phyloP scores from a whole-genome alignment of 2,888 invertebrate species.

The Abrostola tripartita region DNA sequence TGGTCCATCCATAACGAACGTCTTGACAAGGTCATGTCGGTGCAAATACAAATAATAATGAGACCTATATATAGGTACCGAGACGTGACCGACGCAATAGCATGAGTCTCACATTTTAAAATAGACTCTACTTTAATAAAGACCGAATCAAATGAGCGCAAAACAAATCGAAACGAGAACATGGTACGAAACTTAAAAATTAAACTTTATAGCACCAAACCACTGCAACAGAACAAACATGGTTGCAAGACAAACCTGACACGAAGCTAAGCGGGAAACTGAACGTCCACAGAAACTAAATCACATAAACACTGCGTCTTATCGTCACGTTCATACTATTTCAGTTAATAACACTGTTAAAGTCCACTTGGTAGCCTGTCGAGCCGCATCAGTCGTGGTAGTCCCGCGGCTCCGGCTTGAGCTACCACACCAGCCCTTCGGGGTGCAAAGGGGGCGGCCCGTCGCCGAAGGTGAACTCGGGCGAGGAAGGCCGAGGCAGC shows the following conservation, averaged over 20 bases:
- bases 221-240: constrained; percentile 44
- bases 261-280: constrained; percentile 28
- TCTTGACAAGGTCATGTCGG: constrained; percentile 8
- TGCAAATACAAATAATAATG: neutral
- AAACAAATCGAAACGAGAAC: constrained; percentile 13
- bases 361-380: constrained; percentile 84
- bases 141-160: constrained; percentile 1
- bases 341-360: constrained; percentile 66
- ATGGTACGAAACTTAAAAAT: constrained; percentile 20
- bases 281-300: constrained; percentile 51
- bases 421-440: constrained; percentile 88
- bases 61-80: neutral
- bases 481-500: constrained; percentile 92
- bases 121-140: constrained; percentile 1
- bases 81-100: neutral
- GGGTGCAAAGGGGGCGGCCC: constrained; percentile 85
- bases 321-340: constrained; percentile 41
- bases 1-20: constrained; percentile 7
- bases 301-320: constrained; percentile 66
- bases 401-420: constrained; percentile 89
- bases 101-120: neutral
- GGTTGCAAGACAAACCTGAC: constrained; percentile 12
- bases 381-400: constrained; percentile 89
- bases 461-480: constrained; percentile 91
- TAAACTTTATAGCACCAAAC: constrained; percentile 46